These are phyloP conservation scores for Leptopterna dolabrata DNA, from an alignment of 2,888 invertebrate species.

Conservation along the genomic window DNA sequence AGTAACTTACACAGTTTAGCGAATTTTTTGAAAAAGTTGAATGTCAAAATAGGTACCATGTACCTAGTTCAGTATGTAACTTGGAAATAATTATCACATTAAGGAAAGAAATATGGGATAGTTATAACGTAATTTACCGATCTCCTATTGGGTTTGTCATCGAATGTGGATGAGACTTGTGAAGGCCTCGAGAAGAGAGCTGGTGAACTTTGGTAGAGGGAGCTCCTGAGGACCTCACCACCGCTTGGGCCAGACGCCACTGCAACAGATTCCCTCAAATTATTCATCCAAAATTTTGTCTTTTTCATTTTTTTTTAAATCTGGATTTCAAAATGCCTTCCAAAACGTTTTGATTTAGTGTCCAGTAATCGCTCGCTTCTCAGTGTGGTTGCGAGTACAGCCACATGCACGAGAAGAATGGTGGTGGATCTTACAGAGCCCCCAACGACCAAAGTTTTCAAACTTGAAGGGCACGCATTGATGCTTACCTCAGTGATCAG, in stretches of 20 bases:
- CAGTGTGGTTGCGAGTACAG: not conserved
- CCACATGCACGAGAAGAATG: not conserved
- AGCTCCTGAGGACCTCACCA: conserved; percentile 65
- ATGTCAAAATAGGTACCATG: too few relatives aligned
- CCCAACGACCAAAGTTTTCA: conserved; percentile 34
- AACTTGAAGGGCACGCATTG: not conserved
- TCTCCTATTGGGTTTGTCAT: conserved; percentile 62
- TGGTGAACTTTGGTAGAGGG: conserved; percentile 55
- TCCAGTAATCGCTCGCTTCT: not conserved
- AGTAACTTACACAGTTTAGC: too few relatives aligned
- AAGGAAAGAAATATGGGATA: too few relatives aligned
- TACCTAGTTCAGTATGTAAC: too few relatives aligned
- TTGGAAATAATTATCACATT: not conserved
- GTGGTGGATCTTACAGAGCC: conserved; percentile 51
- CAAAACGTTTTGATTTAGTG: not conserved
- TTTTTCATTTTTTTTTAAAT: not conserved
- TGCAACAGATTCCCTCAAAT: conserved; percentile 60
- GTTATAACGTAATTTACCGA: conserved; percentile 58
- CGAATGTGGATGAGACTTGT: conserved; percentile 57
- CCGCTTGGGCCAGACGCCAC: conserved; percentile 71
- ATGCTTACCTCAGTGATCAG: conserved; percentile 41
- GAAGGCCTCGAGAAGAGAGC: conserved; percentile 56
- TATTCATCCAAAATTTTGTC: conserved; percentile 20
- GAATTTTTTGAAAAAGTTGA: too few relatives aligned
- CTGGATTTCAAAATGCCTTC: not conserved